Percentiles rank a stretch among this genome's conserved stretches.
Conservation (phyloP, 2,888 invertebrate species). For the Protonemura montana region DNA sequence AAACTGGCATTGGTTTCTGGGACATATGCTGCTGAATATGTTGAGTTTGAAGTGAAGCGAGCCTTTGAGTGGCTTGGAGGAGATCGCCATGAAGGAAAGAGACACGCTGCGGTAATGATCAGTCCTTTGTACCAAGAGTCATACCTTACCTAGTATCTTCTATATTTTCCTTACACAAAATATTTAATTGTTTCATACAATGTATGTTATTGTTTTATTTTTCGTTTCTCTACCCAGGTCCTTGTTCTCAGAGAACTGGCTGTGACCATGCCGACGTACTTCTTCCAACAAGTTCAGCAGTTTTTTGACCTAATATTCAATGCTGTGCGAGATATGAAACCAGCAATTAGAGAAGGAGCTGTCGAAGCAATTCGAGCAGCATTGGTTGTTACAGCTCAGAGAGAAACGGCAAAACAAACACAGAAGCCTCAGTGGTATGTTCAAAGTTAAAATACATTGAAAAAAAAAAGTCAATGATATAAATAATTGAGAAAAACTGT, state of each 20-base stretch:
- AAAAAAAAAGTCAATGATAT: no score
- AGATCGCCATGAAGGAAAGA: constrained; percentile 88
- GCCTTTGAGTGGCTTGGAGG: constrained; percentile 95
- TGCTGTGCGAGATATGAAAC: constrained; percentile 90
- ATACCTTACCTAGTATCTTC: no score
- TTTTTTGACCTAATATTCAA: constrained; percentile 94
- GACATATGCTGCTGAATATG: constrained; percentile 93
- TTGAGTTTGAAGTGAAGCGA: constrained; percentile 96
- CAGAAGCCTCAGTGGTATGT: constrained; percentile 84
- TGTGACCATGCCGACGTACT: constrained; percentile 94
- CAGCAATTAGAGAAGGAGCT: constrained; percentile 89
- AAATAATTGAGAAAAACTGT: no score
- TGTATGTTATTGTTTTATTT: no score
- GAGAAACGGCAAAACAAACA: constrained; percentile 93
- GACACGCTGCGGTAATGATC: constrained; percentile 80
- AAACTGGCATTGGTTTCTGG: constrained; percentile 90
- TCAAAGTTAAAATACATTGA: background rate
- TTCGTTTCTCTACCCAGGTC: constrained; percentile 59
- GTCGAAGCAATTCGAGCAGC: constrained; percentile 95
- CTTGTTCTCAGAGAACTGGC: constrained; percentile 92
- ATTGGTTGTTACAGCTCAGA: constrained; percentile 91
- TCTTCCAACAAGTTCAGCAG: constrained; percentile 92
- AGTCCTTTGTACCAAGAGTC: no score
- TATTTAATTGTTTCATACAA: no score
- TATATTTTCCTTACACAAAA: no score